Conservation (phyloP, 1,140 invertebrate species). For the Mya arenaria region DNA sequence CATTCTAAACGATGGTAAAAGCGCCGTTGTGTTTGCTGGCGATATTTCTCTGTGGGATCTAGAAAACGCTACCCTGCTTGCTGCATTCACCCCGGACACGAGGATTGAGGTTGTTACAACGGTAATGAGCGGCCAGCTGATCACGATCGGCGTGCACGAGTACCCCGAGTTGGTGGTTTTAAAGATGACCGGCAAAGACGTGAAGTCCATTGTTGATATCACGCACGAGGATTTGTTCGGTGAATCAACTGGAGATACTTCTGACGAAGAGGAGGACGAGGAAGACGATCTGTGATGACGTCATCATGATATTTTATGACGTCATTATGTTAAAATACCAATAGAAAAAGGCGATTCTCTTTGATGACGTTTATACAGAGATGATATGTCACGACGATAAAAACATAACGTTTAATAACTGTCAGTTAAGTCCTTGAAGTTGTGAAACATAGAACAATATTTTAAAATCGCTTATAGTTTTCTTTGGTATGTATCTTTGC, state of each 20-base stretch:
- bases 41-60: conserved; percentile 80
- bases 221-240: conserved; percentile 72
- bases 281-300: conserved; percentile 53
- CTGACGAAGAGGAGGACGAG: conserved; percentile 75
- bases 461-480: too few species aligned
- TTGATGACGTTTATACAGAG: too few species aligned
- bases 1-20: conserved; percentile 67
- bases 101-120: conserved; percentile 90
- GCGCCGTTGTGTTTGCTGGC: conserved; percentile 77
- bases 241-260: conserved; percentile 69
- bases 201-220: conserved; percentile 54
- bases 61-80: conserved; percentile 85
- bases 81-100: conserved; percentile 89
- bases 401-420: too few species aligned
- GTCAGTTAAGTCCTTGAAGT: too few species aligned
- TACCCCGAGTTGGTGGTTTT: conserved; percentile 85
- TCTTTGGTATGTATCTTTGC: too few species aligned
- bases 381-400: too few species aligned
- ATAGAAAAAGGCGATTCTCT: too few species aligned
- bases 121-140: conserved; percentile 86
- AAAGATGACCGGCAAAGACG: conserved; percentile 63
- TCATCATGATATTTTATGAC: too few species aligned
- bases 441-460: too few species aligned
- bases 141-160: conserved; percentile 85
- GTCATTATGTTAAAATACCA: too few species aligned